These are phyloP conservation scores for Anabacerthia variegaticeps DNA, from an alignment of 2,797 vertebrate species.

Conservation along the genomic window DNA sequence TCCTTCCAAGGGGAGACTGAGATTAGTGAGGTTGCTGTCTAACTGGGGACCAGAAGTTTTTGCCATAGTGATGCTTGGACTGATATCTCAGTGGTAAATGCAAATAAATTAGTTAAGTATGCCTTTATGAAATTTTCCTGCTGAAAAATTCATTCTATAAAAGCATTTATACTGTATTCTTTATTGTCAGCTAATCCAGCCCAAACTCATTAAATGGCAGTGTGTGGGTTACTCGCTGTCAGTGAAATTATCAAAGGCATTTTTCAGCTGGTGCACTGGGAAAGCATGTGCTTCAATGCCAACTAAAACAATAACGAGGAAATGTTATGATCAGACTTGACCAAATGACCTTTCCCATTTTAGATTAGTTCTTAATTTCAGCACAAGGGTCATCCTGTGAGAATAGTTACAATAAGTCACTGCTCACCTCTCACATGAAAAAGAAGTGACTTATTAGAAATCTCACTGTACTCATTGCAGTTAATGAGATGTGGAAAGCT, in stretches of 20 bases:
- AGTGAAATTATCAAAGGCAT: conserved; percentile 81
- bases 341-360: conserved; percentile 82
- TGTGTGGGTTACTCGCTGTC: conserved; percentile 79
- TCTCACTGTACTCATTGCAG: conserved; percentile 83
- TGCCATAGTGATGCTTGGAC: neutral
- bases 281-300: conserved; percentile 79
- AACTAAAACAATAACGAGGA: conserved; percentile 82
- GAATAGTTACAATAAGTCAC: conserved; percentile 80
- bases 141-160: conserved; percentile 72
- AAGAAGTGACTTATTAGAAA: conserved; percentile 84
- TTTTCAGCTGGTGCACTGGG: conserved; percentile 75
- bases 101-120: conserved; percentile 48
- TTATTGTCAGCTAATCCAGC: conserved; percentile 80
- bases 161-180: conserved; percentile 77
- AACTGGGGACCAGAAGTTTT: neutral
- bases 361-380: conserved; percentile 83
- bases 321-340: conserved; percentile 81
- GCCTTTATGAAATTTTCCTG: conserved; percentile 25
- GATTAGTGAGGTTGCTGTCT: neutral
- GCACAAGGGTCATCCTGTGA: conserved; percentile 78
- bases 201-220: conserved; percentile 80
- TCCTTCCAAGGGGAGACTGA: neutral
- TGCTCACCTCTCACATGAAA: conserved; percentile 81
- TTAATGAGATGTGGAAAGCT: conserved; percentile 89
- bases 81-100: neutral